phyloP scores from a whole-genome alignment of 2,113 vertebrate genomes.

The Ammodramus savannarum region DNA sequence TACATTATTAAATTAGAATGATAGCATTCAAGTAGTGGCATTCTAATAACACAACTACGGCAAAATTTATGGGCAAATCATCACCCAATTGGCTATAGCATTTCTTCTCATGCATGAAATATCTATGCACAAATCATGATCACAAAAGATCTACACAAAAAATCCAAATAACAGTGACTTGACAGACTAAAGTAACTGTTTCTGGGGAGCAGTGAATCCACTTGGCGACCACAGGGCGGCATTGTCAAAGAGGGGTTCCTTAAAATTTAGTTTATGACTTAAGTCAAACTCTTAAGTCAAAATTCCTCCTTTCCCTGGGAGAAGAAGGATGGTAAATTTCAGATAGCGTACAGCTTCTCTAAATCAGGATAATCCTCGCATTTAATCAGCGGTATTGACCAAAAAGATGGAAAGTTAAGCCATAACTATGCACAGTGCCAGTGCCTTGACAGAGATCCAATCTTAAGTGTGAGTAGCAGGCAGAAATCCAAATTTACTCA shows the following conservation, averaged over 20 bases:
- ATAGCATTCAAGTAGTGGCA: neutral
- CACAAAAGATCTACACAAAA: fast-evolving
- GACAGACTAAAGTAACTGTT: neutral
- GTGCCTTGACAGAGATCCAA: neutral
- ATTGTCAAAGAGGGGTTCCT: neutral
- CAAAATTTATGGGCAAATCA: neutral
- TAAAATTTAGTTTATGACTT: neutral
- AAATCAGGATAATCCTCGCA: neutral
- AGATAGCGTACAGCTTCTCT: neutral
- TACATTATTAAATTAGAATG: neutral
- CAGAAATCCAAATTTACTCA: neutral
- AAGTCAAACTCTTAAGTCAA: neutral
- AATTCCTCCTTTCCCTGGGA: neutral
- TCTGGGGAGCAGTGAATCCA: neutral
- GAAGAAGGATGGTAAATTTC: neutral
- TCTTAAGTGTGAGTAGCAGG: neutral
- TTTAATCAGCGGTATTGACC: neutral
- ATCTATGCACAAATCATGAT: neutral
- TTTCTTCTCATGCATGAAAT: neutral
- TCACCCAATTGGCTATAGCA: neutral
- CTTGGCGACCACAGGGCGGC: neutral
- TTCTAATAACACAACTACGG: neutral
- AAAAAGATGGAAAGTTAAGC: neutral
- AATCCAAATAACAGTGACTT: neutral
- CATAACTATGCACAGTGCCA: neutral